Conservation (phyloP, 2,797 vertebrate species). For the Dermochelys coriacea region DNA sequence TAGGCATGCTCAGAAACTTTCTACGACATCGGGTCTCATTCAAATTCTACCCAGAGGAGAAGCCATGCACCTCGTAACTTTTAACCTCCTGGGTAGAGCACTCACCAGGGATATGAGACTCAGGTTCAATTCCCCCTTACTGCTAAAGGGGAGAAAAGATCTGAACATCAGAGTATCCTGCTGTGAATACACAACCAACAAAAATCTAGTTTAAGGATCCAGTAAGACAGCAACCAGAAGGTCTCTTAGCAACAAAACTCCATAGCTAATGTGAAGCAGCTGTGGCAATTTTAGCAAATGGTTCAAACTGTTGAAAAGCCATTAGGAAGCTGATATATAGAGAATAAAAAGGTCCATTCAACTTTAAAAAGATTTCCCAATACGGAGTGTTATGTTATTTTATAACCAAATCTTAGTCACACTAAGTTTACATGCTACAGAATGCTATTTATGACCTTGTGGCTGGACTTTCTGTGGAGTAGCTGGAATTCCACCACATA, state of each 20-base stretch:
- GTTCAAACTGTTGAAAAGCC: conserved; percentile 84
- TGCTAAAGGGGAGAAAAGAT: not conserved
- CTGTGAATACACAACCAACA: conserved; percentile 62
- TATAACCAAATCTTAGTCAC: conserved; percentile 81
- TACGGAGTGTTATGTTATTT: conserved; percentile 80
- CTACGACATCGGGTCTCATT: too few species aligned
- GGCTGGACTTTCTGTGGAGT: conserved; percentile 70
- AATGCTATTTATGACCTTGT: conserved; percentile 78
- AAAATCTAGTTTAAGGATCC: conserved; percentile 66
- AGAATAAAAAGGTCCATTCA: conserved; percentile 84
- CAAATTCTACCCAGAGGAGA: too few species aligned
- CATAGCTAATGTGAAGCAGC: conserved; percentile 82
- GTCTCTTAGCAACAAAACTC: conserved; percentile 78
- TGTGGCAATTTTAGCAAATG: conserved; percentile 82
- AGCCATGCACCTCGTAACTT: not conserved
- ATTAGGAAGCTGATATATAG: conserved; percentile 84
- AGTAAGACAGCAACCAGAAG: conserved; percentile 74
- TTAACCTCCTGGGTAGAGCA: not conserved
- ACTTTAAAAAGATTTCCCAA: conserved; percentile 80
- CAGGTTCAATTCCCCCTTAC: not conserved
- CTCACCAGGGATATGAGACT: not conserved
- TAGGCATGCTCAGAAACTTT: too few species aligned
- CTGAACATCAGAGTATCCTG: not conserved
- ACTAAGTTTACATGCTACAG: conserved; percentile 76
- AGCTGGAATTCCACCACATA: conserved; percentile 74